These are phyloP conservation scores for Drosophila greeni DNA, from an alignment of 2,888 invertebrate species.

Conservation along the genomic window DNA sequence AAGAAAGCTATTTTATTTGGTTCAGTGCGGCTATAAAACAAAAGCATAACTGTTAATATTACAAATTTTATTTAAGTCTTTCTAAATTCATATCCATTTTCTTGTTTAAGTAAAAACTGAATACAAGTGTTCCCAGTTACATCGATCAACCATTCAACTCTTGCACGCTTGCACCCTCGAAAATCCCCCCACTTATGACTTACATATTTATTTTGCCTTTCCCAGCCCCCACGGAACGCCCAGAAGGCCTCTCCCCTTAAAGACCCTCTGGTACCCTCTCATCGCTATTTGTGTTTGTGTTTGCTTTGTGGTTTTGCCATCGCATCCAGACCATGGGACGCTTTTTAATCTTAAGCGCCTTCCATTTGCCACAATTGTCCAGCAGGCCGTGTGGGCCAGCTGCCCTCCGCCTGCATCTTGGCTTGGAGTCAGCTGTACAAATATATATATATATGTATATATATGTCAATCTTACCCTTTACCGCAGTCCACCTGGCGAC, in stretches of 20 bases:
- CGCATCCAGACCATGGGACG: slow-evolving; percentile 45
- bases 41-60: no score
- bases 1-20: no score
- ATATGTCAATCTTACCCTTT: slow-evolving; percentile 26
- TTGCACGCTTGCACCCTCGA: neutral
- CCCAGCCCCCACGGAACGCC: slow-evolving; percentile 1
- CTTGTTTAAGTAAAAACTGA: no score
- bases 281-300: slow-evolving; percentile 59
- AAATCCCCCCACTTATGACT: neutral
- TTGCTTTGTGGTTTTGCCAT: slow-evolving; percentile 67
- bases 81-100: neutral
- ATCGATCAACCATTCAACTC: neutral
- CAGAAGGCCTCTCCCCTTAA: neutral
- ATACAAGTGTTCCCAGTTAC: neutral
- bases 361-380: slow-evolving; percentile 67
- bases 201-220: slow-evolving; percentile 23
- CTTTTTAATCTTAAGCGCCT: slow-evolving; percentile 71
- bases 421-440: slow-evolving; percentile 23
- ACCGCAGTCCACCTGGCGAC: slow-evolving; percentile 50
- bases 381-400: slow-evolving; percentile 26
- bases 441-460: slow-evolving; percentile 22
- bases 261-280: slow-evolving; percentile 14
- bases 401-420: slow-evolving; percentile 23
- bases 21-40: no score
- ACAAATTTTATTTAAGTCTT: no score